Percentiles rank a stretch among this genome's conserved stretches.
Evolutionary conservation across 2,888 invertebrate species (phyloP).

Genomic region (Monoplex corrugatus): DNA sequence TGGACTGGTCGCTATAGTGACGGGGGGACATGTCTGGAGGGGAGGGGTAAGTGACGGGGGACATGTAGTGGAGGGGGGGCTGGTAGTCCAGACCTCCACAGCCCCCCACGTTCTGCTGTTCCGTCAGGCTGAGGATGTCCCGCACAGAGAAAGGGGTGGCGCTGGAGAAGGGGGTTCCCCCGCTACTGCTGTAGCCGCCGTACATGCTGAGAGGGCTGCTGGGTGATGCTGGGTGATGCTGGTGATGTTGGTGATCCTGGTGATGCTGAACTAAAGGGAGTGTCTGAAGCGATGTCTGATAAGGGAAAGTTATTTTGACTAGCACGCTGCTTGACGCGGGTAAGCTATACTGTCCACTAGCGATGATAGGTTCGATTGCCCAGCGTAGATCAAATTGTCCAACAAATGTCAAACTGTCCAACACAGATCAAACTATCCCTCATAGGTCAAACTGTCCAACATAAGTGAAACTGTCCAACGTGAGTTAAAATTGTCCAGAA

Average conservation of each 20-base stretch:
- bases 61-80: constrained; percentile 46
- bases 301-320: neutral
- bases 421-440: no score
- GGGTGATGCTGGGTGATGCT: neutral
- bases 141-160: constrained; percentile 54
- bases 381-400: no score
- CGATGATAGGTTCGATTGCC: no score
- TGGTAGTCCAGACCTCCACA: constrained; percentile 45
- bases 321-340: no score
- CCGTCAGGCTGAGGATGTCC: constrained; percentile 55
- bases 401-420: no score
- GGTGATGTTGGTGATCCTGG: neutral
- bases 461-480: no score
- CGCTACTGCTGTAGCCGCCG: neutral
- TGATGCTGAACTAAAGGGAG: neutral
- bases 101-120: constrained; percentile 41
- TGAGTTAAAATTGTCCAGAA: no score
- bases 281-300: neutral
- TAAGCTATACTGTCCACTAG: no score
- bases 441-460: no score
- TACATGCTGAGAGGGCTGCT: neutral
- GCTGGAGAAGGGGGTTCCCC: constrained; percentile 41
- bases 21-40: constrained; percentile 49
- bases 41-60: constrained; percentile 44
- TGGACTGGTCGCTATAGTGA: neutral